Base-by-base conservation (phyloP, 2,888 invertebrate genomes). In the Catonia carolina region DNA sequence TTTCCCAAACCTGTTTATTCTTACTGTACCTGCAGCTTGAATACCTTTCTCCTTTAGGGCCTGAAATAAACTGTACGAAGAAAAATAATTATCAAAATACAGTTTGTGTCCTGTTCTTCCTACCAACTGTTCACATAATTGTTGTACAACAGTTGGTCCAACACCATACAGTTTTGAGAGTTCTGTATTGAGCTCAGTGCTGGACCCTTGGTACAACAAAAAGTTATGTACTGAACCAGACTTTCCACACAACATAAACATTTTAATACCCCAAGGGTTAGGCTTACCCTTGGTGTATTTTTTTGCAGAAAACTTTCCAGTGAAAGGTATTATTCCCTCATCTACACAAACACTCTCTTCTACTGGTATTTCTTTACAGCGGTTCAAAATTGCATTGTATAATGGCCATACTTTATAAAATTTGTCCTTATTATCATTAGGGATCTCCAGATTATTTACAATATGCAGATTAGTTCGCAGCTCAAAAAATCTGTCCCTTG, bases 251-350 rank as follows among this genome's bases (percentile, higher is more conserved):
- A 64, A 33, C 20, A 62, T 31, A 59, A 60, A 65, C 7, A 62
- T 53, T 59, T 65, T 65, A 10, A 65, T 50, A 12, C 61, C 64
- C 61, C 61, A 65, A 37, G 56, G 61, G 23, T 37, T 42, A n/a
- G 65, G 65, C 42, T 67, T 66, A 8, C 52, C 56, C 18, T 62
- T 58, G 18, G 62, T 59, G 42, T 64, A 64, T 55, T 66, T 64
- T 41, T 63, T 63, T 14, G 63, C 50, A 42, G 17, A 47, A 17
- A 61, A 57, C 12, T 56, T 23, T 36, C 66, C 64, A 54, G 58
- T 63, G 59, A 64, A 66, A 17, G 65, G 65, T 7, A 66, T 37
- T 47, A 60, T 60, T 22, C 49, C 49, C 42, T 60, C 60, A 36
- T 60, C 60, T 17, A 60, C 41, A 50, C 53, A 36, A 17, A 53